Evolutionary conservation across 2,797 vertebrate species (phyloP).

Genomic region (Tapirus indicus): DNA sequence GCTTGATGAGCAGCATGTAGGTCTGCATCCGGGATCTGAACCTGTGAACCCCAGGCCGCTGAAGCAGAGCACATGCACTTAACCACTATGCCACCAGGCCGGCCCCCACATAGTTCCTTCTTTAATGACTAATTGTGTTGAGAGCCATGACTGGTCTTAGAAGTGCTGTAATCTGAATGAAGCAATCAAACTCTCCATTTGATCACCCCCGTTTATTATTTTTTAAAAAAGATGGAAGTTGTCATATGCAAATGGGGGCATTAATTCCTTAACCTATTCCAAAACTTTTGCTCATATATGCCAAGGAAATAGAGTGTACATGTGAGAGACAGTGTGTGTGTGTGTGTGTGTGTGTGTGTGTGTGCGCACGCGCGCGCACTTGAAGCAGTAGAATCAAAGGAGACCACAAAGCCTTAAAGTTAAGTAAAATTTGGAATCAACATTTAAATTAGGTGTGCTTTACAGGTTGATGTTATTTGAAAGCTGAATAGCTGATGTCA

Average conservation of each 20-base stretch:
- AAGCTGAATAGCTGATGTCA: slow-evolving; percentile 48
- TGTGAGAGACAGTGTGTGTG: neutral
- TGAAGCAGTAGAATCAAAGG: neutral
- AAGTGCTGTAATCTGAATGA: neutral
- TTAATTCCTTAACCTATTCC: neutral
- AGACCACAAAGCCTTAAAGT: neutral
- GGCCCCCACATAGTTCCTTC: too few species aligned
- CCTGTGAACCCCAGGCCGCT: too few species aligned
- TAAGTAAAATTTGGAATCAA: slow-evolving; percentile 21
- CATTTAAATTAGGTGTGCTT: slow-evolving; percentile 61
- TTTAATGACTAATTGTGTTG: too few species aligned
- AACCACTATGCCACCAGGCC: too few species aligned
- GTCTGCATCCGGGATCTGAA: too few species aligned
- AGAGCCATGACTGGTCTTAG: neutral
- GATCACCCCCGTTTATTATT: neutral
- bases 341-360: neutral
- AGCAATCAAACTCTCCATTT: neutral
- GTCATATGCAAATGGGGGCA: neutral
- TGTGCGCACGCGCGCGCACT: too few species aligned
- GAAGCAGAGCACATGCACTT: too few species aligned
- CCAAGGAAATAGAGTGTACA: neutral
- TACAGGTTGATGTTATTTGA: slow-evolving; percentile 48
- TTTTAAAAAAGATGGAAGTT: neutral
- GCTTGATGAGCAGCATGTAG: too few species aligned
- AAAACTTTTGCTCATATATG: neutral